These are phyloP conservation scores for Pagrus major DNA, from an alignment of 2,113 vertebrate genomes.

Conservation along the genomic window DNA sequence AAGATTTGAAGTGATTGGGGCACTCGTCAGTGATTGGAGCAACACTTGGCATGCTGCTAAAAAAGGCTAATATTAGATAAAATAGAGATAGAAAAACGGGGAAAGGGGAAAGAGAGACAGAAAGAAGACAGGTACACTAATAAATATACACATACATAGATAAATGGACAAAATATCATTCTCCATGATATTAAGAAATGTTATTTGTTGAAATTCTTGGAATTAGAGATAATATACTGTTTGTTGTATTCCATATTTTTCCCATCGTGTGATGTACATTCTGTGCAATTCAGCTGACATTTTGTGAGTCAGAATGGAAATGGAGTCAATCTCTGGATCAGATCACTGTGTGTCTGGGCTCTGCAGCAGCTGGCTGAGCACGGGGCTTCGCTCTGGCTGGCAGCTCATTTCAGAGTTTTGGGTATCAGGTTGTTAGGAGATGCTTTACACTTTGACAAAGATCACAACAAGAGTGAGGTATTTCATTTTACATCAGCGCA, in stretches of 20 bases:
- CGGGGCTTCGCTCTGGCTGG: slow-evolving; percentile 9
- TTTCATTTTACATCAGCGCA: slow-evolving; percentile 13
- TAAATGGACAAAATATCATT: neutral
- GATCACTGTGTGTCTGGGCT: slow-evolving; percentile 27
- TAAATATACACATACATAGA: neutral
- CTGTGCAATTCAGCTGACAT: slow-evolving; percentile 1
- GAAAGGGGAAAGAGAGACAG: neutral
- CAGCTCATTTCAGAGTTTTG: slow-evolving; percentile 26
- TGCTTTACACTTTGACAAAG: slow-evolving; percentile 26
- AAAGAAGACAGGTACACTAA: neutral
- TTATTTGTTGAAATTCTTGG: neutral
- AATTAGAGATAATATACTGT: neutral
- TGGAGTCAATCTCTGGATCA: slow-evolving; percentile 25
- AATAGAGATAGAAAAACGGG: slow-evolving; percentile 14
- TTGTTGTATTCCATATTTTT: neutral
- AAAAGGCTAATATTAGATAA: slow-evolving; percentile 29
- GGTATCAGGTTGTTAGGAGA: slow-evolving; percentile 21
- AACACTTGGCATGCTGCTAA: slow-evolving; percentile 40
- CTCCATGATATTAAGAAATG: neutral
- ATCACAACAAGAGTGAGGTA: slow-evolving; percentile 25
- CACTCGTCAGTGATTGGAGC: slow-evolving; percentile 66
- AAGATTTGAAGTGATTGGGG: slow-evolving; percentile 66
- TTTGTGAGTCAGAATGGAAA: slow-evolving; percentile 35
- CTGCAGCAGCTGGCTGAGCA: slow-evolving; percentile 39
- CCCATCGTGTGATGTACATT: neutral